Conservation (phyloP, 2,113 vertebrate species). For the Equus quagga region DNA sequence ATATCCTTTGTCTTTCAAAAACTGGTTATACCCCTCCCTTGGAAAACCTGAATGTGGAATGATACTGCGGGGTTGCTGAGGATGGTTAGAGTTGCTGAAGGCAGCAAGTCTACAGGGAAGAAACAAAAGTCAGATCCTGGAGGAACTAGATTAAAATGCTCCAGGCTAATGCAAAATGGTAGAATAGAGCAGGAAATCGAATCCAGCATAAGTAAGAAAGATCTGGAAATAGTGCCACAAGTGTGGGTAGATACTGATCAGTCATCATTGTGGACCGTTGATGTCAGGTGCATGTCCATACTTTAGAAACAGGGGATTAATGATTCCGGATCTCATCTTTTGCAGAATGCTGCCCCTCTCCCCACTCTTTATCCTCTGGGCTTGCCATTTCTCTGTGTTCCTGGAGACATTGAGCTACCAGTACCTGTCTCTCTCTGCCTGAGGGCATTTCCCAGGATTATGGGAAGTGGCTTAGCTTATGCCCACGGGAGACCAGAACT, state of each 20-base stretch:
- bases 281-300: not conserved
- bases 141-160: not conserved
- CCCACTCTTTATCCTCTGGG: not conserved
- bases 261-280: not conserved
- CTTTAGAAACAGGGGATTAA: not conserved
- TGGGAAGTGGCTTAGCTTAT: not conserved
- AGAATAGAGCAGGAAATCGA: too few relatives aligned
- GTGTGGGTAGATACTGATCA: not conserved
- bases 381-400: not conserved
- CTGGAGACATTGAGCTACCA: not conserved
- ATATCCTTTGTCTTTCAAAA: not conserved
- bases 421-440: not conserved
- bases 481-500: not conserved
- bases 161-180: not conserved
- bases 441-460: not conserved
- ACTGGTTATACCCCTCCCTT: not conserved
- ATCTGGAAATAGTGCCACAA: not conserved
- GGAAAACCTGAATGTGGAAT: not conserved
- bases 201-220: not conserved
- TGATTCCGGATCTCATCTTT: fast-evolving
- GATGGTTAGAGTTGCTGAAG: not conserved
- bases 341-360: not conserved
- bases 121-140: not conserved
- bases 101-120: not conserved
- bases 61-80: not conserved